These are phyloP conservation scores for Vultur gryphus DNA, from an alignment of 2,797 vertebrate genomes.

Conservation along the genomic window DNA sequence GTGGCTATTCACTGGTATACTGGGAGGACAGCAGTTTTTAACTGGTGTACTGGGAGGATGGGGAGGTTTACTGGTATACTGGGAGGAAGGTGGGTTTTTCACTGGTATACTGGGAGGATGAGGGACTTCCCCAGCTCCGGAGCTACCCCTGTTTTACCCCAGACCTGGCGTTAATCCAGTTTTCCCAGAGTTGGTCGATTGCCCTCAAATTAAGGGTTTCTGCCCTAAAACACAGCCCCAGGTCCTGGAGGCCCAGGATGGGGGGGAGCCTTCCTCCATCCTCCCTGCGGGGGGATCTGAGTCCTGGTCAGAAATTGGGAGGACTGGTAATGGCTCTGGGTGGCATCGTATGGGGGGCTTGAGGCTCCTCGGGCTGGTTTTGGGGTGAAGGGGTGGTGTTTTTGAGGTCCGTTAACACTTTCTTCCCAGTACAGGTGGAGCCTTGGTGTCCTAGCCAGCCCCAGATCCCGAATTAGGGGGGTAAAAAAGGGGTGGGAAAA, in stretches of 20 bases:
- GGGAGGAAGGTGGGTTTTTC: background rate
- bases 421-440: background rate
- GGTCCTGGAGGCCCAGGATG: background rate
- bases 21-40: background rate
- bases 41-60: background rate
- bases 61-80: background rate
- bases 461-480: background rate
- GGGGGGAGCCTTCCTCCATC: background rate
- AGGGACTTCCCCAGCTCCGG: background rate
- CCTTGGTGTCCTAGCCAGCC: background rate
- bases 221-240: background rate
- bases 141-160: background rate
- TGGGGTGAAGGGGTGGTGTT: background rate
- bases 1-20: too few relatives aligned
- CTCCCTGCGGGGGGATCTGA: background rate
- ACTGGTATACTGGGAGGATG: background rate
- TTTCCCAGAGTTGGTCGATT: background rate
- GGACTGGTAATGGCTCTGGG: background rate
- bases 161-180: background rate
- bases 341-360: background rate
- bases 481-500: background rate
- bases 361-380: background rate
- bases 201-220: background rate
- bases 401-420: background rate
- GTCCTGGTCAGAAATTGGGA: background rate